Evolutionary conservation across 2,113 vertebrate species (phyloP), one percentile per base, ranked within the genome.

Genomic region (Elephas maximus): DNA sequence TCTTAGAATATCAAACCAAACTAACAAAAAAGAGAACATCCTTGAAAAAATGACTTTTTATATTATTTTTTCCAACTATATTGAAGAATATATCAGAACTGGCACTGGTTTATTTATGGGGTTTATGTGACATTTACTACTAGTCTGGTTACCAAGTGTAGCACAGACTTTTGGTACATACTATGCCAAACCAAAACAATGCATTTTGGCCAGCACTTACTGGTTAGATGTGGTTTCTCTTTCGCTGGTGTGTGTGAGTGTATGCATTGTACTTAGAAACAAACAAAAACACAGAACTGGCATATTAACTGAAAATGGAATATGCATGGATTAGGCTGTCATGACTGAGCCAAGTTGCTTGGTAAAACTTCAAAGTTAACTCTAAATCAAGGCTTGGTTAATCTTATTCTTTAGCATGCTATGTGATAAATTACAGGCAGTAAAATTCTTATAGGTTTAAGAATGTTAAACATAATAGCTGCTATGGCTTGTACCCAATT

Each of bases 1-100:
- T 95, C 51, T 94, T 91, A 51, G 53, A 97, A 96, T 88, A 93
- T 45, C 95, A 94, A 95, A 93, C 92, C 20, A 90, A 94, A 33
- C 1, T 87, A 88, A 92, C 37, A 79, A 44, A 95, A 51, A 84
- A 89, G 26, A 86, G 62, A 79, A 53, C 41, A 96, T 80, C 67
- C 92, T 80, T 20, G 86, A 78, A 71, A 93, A 51, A 62, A 1
- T 74, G 62, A 65, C 11, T 28, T 60, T 57, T 76, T 48, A 3
- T n/a, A 33, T 87, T 60, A 11, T 74, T 90, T 2, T 44, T 94
- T 93, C 69, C 23, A 91, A 20, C 11, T 94, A 44, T 97, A 73
- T n/a, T 78, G 20, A 4, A 92, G 14, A 74, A 65, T 15, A 6
- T 77, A 84, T 95, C 26, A 83, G 18, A 41, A 78, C 84, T 97